Conservation (phyloP, 2,113 vertebrate genomes). For the Hoplias malabaricus region DNA sequence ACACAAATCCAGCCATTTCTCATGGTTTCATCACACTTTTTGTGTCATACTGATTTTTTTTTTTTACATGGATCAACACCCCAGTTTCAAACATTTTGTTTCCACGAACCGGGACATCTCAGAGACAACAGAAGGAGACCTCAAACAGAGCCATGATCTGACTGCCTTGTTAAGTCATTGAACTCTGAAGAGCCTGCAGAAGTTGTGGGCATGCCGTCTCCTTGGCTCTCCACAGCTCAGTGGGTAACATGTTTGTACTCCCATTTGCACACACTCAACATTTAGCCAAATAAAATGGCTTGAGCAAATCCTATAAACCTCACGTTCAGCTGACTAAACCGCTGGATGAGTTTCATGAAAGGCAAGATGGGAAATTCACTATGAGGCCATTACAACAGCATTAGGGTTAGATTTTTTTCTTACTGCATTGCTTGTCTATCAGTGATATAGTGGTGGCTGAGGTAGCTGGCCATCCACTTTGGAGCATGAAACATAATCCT, state of each 20-base stretch:
- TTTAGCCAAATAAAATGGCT: not conserved
- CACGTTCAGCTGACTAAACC: not conserved
- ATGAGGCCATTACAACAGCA: not conserved
- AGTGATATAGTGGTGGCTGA: not conserved
- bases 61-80: constrained; percentile 47
- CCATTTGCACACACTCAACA: constrained; percentile 15
- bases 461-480: no score
- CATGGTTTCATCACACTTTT: constrained; percentile 45
- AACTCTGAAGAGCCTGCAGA: constrained; percentile 36
- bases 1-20: constrained; percentile 33
- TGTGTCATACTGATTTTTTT: constrained; percentile 50
- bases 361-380: not conserved
- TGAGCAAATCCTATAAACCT: not conserved
- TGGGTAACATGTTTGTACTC: constrained; percentile 3
- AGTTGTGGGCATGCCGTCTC: constrained; percentile 10
- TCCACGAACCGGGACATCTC: constrained; percentile 49
- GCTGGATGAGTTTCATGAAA: not conserved
- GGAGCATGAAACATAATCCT: no score
- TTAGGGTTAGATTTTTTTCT: not conserved
- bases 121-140: constrained; percentile 37
- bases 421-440: not conserved
- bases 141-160: constrained; percentile 59
- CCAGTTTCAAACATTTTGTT: constrained; percentile 56
- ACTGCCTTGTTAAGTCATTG: constrained; percentile 40
- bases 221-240: not conserved